These are phyloP conservation scores for Caenorhabditis zanzibari DNA, from an alignment of 2,888 invertebrate genomes.

Conservation along the genomic window DNA sequence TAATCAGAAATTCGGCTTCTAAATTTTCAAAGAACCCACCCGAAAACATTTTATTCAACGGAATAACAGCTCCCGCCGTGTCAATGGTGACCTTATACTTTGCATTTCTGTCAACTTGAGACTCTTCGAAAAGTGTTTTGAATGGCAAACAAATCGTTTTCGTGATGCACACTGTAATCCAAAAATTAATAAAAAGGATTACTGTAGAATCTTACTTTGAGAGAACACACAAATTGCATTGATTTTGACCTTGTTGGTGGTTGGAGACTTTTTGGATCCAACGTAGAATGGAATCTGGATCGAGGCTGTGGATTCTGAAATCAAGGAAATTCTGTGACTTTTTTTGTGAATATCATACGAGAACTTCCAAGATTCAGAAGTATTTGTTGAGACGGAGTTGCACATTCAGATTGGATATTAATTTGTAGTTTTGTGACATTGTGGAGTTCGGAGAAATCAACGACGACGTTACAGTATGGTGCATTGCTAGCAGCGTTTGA, in stretches of 20 bases:
- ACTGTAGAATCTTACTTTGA: slow-evolving; percentile 30
- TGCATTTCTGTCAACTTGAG: slow-evolving; percentile 50
- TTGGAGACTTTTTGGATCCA: slow-evolving; percentile 45
- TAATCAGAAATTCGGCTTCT: no score
- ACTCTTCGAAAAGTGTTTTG: slow-evolving; percentile 52
- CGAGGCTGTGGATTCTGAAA: slow-evolving; percentile 33
- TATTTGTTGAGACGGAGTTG: slow-evolving; percentile 42
- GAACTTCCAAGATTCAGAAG: slow-evolving; percentile 35
- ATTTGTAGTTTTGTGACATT: slow-evolving; percentile 51
- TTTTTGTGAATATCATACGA: slow-evolving; percentile 30
- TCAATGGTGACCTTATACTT: slow-evolving; percentile 62
- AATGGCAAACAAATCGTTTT: slow-evolving; percentile 49
- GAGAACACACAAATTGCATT: slow-evolving; percentile 41
- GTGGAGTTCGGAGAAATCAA: slow-evolving; percentile 39
- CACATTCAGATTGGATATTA: slow-evolving; percentile 40
- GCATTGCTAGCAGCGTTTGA: slow-evolving; percentile 57
- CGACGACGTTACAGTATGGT: slow-evolving; percentile 39
- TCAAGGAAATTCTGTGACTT: background rate
- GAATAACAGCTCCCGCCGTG: slow-evolving; percentile 46
- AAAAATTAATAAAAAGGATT: background rate
- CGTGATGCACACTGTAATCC: slow-evolving; percentile 33
- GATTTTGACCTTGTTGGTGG: slow-evolving; percentile 40
- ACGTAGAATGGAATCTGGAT: slow-evolving; percentile 62
- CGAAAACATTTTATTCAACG: slow-evolving; percentile 48
- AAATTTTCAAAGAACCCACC: slow-evolving; percentile 22